Evolutionary conservation across 2,113 vertebrate species (phyloP).

Genomic region (Myrmecophaga tridactyla): DNA sequence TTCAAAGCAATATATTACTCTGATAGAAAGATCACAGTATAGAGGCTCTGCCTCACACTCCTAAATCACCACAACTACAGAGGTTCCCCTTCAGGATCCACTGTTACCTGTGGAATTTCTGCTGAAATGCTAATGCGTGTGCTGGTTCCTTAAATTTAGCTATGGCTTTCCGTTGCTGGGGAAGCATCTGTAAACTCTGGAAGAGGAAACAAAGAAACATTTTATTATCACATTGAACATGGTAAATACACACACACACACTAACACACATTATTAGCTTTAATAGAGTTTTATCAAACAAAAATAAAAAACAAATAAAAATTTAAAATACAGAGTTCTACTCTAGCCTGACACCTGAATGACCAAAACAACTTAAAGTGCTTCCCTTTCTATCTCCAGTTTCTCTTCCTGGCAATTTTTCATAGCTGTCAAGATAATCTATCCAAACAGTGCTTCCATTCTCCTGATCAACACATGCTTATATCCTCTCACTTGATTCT

Average conservation of each 20-base stretch:
- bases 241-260: not conserved
- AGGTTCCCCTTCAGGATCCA: not conserved
- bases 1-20: not conserved
- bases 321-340: no score
- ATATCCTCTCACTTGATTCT: accelerated
- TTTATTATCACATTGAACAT: accelerated
- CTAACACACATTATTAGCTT: not conserved
- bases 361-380: accelerated
- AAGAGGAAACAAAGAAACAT: not conserved
- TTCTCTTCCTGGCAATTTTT: not conserved
- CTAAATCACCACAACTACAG: accelerated
- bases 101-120: constrained; percentile 96
- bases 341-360: not conserved
- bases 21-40: not conserved
- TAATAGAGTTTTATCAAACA: no score
- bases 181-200: constrained; percentile 97
- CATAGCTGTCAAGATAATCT: not conserved
- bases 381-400: not conserved
- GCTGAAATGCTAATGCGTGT: constrained; percentile 94
- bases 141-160: constrained; percentile 93
- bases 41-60: not conserved
- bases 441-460: not conserved
- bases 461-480: not conserved
- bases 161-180: constrained; percentile 96
- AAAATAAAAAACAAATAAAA: no score